phyloP scores from a whole-genome alignment of 2,888 invertebrate species.

The Aleiodes alternator region DNA sequence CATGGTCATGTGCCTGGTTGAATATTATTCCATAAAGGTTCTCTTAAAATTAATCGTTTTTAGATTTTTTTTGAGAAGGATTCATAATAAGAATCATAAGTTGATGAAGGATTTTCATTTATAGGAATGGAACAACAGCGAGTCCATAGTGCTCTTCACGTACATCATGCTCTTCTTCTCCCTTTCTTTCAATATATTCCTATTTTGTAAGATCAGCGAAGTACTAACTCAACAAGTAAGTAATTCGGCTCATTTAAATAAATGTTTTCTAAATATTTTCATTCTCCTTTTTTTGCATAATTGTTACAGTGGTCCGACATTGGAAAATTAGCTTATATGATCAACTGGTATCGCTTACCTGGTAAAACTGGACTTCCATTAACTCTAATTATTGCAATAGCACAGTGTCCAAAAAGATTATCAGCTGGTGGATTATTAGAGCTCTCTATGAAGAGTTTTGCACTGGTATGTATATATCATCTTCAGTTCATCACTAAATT shows the following conservation, averaged over 20 bases:
- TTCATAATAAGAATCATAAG: background rate
- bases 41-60: background rate
- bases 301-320: constrained; percentile 45
- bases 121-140: constrained; percentile 65
- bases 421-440: constrained; percentile 61
- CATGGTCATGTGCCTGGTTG: constrained; percentile 68
- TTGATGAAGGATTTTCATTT: constrained; percentile 41
- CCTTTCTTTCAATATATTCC: constrained; percentile 67
- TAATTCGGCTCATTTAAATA: constrained; percentile 53
- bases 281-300: background rate
- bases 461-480: background rate
- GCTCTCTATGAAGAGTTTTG: constrained; percentile 16
- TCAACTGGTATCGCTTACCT: constrained; percentile 65
- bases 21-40: constrained; percentile 69
- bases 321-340: constrained; percentile 61
- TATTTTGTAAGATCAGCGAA: constrained; percentile 68
- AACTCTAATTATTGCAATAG: constrained; percentile 59
- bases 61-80: too few species aligned
- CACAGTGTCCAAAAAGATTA: constrained; percentile 61
- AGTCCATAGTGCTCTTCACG: constrained; percentile 62
- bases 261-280: constrained; percentile 13
- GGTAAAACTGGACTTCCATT: constrained; percentile 57
- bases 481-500: background rate
- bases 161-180: constrained; percentile 64
- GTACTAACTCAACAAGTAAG: constrained; percentile 63